Conservation (phyloP, 2,113 vertebrate species). For the Tautogolabrus adspersus region DNA sequence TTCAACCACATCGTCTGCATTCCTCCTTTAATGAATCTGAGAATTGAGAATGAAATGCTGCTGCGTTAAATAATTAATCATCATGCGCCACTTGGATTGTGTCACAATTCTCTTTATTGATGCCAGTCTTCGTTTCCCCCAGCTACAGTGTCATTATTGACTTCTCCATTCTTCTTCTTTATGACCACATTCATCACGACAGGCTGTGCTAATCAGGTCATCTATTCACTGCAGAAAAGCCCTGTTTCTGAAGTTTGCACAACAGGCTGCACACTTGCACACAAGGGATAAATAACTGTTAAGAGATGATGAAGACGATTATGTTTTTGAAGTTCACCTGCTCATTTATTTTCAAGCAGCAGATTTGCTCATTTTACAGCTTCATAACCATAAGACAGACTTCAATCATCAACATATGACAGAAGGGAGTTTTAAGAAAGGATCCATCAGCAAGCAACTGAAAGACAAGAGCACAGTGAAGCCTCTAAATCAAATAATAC, state of each 20-base stretch:
- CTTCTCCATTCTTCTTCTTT: slow-evolving; percentile 39
- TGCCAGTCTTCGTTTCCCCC: slow-evolving; percentile 14
- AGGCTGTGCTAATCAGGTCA: slow-evolving; percentile 19
- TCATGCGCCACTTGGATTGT: not conserved
- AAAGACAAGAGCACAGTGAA: slow-evolving; percentile 14
- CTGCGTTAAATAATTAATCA: slow-evolving; percentile 17
- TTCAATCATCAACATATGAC: not conserved
- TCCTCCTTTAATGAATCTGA: slow-evolving; percentile 33
- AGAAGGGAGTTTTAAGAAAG: not conserved
- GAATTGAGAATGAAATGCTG: slow-evolving; percentile 2
- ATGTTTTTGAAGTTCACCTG: too few relatives aligned
- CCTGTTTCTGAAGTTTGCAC: not conserved
- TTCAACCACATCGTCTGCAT: slow-evolving; percentile 3
- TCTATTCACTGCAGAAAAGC: not conserved
- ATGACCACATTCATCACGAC: slow-evolving; percentile 26
- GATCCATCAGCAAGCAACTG: slow-evolving; percentile 20
- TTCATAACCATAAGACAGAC: too few relatives aligned
- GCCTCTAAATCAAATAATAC: slow-evolving; percentile 8
- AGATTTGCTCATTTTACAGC: too few relatives aligned
- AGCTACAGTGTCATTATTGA: slow-evolving; percentile 5
- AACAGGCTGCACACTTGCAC: not conserved
- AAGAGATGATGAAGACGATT: too few relatives aligned
- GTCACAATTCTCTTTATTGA: slow-evolving; percentile 21
- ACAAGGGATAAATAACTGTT: not conserved
- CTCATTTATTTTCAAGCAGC: too few relatives aligned